Conservation (phyloP, 2,113 vertebrate genomes). For the Rhabdomys dilectus region DNA sequence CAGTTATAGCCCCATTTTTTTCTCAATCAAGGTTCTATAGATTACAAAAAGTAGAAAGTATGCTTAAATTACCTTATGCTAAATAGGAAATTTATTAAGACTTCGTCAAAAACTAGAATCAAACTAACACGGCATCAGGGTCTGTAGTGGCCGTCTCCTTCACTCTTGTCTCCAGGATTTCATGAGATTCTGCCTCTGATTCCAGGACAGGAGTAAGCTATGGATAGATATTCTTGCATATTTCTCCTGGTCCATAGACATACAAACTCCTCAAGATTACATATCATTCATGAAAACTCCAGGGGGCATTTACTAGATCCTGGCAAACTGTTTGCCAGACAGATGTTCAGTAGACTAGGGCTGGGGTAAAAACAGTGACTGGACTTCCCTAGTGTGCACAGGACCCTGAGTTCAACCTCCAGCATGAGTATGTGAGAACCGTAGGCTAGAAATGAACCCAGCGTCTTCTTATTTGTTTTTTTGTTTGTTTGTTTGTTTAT, state of each 20-base stretch:
- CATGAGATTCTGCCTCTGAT: background rate
- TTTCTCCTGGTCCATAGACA: background rate
- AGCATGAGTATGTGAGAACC: background rate
- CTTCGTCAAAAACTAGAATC: background rate
- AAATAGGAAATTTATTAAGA: conserved; percentile 27
- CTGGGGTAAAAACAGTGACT: too few species aligned
- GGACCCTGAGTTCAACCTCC: background rate
- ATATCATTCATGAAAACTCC: background rate
- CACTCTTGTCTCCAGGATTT: background rate
- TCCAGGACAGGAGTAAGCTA: background rate
- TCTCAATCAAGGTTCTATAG: background rate
- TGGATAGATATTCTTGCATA: background rate
- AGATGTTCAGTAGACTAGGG: background rate
- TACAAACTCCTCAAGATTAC: background rate
- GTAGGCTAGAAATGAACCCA: background rate
- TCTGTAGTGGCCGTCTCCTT: background rate
- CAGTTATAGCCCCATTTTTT: background rate
- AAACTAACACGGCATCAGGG: background rate
- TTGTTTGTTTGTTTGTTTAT: too few species aligned
- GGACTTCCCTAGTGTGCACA: background rate
- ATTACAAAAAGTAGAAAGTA: background rate
- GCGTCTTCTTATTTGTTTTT: too few species aligned
- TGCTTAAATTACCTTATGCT: background rate
- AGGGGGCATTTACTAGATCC: background rate
- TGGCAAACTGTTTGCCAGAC: conserved; percentile 10